Conservation (phyloP, 2,797 vertebrate species). For the Hafferia zeledoni region DNA sequence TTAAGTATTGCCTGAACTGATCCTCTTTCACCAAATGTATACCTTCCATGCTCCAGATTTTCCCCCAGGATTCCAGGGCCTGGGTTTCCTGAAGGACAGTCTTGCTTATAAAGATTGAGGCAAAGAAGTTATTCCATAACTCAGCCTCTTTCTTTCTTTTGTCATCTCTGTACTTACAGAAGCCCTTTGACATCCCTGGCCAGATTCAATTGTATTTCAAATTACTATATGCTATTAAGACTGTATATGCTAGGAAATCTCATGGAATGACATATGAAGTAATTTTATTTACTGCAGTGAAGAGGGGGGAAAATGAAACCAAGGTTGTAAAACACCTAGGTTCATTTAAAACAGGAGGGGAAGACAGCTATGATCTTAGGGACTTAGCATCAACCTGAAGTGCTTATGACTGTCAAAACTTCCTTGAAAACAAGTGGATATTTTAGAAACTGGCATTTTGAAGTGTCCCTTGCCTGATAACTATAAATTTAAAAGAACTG, state of each 20-base stretch:
- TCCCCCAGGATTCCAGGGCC: neutral
- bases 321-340: neutral
- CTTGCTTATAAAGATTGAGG: neutral
- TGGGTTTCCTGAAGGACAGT: neutral
- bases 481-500: neutral
- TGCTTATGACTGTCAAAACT: neutral
- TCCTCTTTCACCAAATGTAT: neutral
- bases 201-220: neutral
- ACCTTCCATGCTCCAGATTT: neutral
- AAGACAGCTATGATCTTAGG: neutral
- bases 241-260: neutral
- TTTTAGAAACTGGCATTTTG: neutral
- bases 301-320: neutral
- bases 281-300: constrained; percentile 9
- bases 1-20: neutral
- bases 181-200: neutral
- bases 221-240: neutral
- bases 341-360: neutral
- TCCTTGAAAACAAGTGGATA: neutral
- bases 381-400: neutral
- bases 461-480: neutral
- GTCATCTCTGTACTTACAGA: neutral
- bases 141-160: neutral
- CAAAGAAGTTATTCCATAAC: neutral
- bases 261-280: neutral